Base-by-base conservation (phyloP, 1,140 invertebrate genomes). In the Mesaphorura yosii region DNA sequence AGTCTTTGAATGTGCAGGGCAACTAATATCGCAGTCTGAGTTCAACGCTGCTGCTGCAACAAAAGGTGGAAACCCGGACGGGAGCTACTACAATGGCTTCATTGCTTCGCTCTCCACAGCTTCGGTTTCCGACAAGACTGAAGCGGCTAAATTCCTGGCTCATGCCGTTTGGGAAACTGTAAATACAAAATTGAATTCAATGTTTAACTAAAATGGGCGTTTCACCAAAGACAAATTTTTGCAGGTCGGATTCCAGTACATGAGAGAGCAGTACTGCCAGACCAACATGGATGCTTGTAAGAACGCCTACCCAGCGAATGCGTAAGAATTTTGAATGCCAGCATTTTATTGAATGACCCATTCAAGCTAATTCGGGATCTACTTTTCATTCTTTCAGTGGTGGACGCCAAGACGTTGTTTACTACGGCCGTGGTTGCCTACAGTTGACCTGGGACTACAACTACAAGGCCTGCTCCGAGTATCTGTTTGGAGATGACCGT, bases 351-450 rank as follows among this genome's bases (percentile, higher is more conserved):
- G n/a, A n/a, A n/a, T n/a, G n/a, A n/a, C n/a, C n/a, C n/a, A n/a
- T n/a, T n/a, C n/a, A n/a, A n/a, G n/a, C n/a, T n/a, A n/a, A n/a
- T n/a, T n/a, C n/a, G n/a, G n/a, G n/a, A n/a, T n/a, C n/a, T n/a
- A n/a, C n/a, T n/a, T n/a, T n/a, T n/a, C n/a, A n/a, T n/a, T n/a
- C n/a, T n/a, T n/a, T n/a, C n/a, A n/a, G n/a, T n/a, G n/a, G n/a
- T n/a, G 55, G 48, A 3, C 7, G 3, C 1, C 39, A 29, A 15
- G 53, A 38, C 20, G 27, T 47, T 38, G 28, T 37, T 1, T 60
- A 57, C 51, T 60, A 60, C 27, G 58, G 58, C 6, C 20, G 58
- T 22, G 58, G 58, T 14, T 44, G 40, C 20, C 40, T 57, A 19
- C 55, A 57, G 26, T 22, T 57, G 2, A 53, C 49, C 2, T 53